phyloP scores from a whole-genome alignment of 2,888 invertebrate genomes.

The Drosophila dives region DNA sequence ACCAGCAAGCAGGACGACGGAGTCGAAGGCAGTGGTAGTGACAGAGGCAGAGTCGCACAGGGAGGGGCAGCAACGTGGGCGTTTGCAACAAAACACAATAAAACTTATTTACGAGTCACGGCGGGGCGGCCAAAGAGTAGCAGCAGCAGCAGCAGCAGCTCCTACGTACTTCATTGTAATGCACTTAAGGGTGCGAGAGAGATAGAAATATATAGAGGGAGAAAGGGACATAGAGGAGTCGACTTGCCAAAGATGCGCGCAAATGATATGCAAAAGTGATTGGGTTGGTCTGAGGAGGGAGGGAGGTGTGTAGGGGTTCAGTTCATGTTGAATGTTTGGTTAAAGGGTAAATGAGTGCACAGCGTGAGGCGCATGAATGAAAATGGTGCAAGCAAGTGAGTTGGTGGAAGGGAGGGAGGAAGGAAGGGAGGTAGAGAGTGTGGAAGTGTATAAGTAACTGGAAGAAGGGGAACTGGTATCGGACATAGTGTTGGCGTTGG shows the following conservation, averaged over 20 bases:
- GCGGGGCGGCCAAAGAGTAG: slow-evolving; percentile 55
- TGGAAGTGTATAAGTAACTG: neutral
- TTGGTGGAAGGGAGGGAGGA: neutral
- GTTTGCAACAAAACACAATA: slow-evolving; percentile 75
- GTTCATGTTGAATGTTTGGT: slow-evolving; percentile 66
- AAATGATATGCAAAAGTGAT: slow-evolving; percentile 76
- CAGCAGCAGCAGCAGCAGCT: slow-evolving; percentile 30
- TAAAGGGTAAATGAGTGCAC: slow-evolving; percentile 79
- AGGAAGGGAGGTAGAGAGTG: neutral
- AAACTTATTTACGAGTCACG: slow-evolving; percentile 83
- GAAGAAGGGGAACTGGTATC: slow-evolving; percentile 3
- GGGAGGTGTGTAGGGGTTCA: neutral
- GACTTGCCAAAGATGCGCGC: slow-evolving; percentile 70
- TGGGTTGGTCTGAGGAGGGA: neutral
- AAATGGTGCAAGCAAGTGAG: slow-evolving; percentile 21
- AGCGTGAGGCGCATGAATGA: slow-evolving; percentile 70
- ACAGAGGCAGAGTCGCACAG: slow-evolving; percentile 14
- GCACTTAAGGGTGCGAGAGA: slow-evolving; percentile 67
- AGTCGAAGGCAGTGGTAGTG: slow-evolving; percentile 4
- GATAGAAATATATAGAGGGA: slow-evolving; percentile 1
- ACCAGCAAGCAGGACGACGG: neutral
- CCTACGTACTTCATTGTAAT: slow-evolving; percentile 78
- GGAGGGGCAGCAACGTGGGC: slow-evolving; percentile 42
- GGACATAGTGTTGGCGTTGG: slow-evolving; percentile 1
- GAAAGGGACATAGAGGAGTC: slow-evolving; percentile 5